These are phyloP conservation scores for Listrodromus nycthemerus DNA, from an alignment of 2,888 invertebrate genomes.

Conservation along the genomic window DNA sequence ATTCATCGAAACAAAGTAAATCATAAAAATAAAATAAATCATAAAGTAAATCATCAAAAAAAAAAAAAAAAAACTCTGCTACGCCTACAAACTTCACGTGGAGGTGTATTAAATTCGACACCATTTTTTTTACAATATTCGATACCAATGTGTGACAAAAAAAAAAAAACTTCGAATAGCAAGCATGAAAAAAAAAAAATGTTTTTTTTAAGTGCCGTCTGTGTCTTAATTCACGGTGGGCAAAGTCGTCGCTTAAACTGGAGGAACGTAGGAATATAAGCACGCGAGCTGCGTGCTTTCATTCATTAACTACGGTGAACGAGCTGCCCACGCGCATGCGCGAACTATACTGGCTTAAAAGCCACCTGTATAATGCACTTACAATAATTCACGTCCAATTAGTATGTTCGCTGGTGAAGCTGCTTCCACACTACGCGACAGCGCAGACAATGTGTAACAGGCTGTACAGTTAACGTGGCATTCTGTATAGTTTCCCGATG, in stretches of 20 bases:
- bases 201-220: neutral
- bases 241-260: neutral
- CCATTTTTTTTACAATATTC: no score
- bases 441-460: neutral
- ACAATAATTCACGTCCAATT: constrained; percentile 39
- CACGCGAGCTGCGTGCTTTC: constrained; percentile 23
- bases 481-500: constrained; percentile 3
- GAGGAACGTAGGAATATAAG: neutral
- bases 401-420: constrained; percentile 10
- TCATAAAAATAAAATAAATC: no score
- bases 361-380: neutral
- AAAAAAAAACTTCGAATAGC: neutral
- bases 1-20: no score
- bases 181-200: neutral
- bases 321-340: neutral
- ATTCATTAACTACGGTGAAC: constrained; percentile 20
- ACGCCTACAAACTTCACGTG: no score
- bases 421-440: neutral
- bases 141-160: neutral
- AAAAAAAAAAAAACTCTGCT: no score
- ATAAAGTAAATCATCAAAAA: no score
- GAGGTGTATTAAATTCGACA: no score
- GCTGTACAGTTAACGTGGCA: neutral
- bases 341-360: constrained; percentile 3
- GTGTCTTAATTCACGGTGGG: neutral